Evolutionary conservation across 1,140 invertebrate species (phyloP), one percentile per base, ranked within the genome.

Genomic region (Eueides isabella): DNA sequence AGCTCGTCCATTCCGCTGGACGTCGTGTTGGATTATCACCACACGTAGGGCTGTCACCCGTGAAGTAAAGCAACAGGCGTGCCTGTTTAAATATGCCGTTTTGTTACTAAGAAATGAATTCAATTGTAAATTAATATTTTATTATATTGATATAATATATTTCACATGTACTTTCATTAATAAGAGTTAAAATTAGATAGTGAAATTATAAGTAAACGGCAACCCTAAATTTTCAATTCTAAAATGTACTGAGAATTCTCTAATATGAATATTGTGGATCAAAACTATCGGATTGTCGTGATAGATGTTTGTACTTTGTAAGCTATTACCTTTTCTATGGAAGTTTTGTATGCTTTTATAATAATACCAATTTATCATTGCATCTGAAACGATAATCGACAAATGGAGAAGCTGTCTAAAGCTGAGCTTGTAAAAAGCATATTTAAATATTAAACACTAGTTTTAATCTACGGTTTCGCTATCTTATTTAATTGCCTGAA

Each of bases 11-110:
- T 74, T 69, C 64, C 68, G 38, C 67, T 66, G 61, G 38, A 61
- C 72, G 70, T 75, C 73, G 73, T 61, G 72, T 78, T 66, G 73
- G 71, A 78, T 78, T 72, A 75, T 69, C 26, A 55, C 48, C 48
- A 26, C 9, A 55, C 48, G 48, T 55, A 55, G 48, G 48, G 48
- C 48, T 55, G 48, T 55, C 48, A 55, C 48, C 11, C 48, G 48
- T 55, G 48, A 55, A 55, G 12, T 55, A 14, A 55, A 55, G 19
- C 48, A 55, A 23, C 9, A 2, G 48, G 48, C 12, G 9, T 23
- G 23, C n/a, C 7, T 55, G 5, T 23, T 55, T 26, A 19, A 26
- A 55, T 1, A 12, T 0, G 9, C 11, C 23, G 48, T 55, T 55
- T 2, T 55, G 23, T 55, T 23, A 2, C 11, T 55, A 23, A 55